phyloP scores from a whole-genome alignment of 2,113 vertebrate genomes.

The Mastomys natalensis region DNA sequence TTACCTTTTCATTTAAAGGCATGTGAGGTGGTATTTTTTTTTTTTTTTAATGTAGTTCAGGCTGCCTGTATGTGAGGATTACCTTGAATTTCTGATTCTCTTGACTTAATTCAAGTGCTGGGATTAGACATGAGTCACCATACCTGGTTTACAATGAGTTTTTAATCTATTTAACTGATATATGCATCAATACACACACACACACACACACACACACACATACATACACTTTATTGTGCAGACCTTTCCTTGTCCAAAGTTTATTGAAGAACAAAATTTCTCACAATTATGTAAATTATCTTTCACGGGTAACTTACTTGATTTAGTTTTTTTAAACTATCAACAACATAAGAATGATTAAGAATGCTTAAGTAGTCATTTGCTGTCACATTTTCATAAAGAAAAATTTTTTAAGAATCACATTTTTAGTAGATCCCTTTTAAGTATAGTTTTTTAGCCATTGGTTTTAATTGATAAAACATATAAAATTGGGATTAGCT shows the following conservation, averaged over 20 bases:
- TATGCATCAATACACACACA: too few relatives aligned
- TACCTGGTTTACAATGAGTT: neutral
- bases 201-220: too few relatives aligned
- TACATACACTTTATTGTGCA: too few relatives aligned
- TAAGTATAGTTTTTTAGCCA: neutral
- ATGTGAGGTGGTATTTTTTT: neutral
- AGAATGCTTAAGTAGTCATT: neutral
- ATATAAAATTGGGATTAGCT: neutral
- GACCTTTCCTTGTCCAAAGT: neutral
- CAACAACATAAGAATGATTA: neutral
- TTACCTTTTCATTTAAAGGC: neutral
- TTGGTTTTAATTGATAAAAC: slow-evolving; percentile 37
- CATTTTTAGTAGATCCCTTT: neutral
- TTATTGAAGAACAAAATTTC: neutral
- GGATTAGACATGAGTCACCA: neutral
- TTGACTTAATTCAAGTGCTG: neutral
- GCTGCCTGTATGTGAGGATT: neutral
- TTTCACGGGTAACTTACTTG: neutral
- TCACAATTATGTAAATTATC: neutral
- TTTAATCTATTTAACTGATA: neutral
- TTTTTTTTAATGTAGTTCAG: neutral
- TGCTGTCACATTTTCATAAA: neutral
- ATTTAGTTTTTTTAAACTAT: neutral
- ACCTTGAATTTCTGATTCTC: neutral
- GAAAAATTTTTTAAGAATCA: neutral